phyloP scores from a whole-genome alignment of 2,888 invertebrate genomes.

The Pharmacophagus antenor region DNA sequence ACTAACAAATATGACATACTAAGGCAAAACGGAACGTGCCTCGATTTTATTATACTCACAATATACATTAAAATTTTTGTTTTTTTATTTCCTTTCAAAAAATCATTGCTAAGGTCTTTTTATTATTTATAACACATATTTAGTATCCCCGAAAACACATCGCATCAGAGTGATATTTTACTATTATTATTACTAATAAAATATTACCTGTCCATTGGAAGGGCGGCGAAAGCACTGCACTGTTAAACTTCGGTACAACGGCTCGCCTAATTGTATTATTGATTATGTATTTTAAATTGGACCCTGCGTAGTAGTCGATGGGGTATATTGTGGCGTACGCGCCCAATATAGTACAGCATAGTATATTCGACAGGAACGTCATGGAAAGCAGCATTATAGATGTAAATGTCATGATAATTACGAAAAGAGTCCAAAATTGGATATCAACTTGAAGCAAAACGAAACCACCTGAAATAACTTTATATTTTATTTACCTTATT shows the following conservation, averaged over 20 bases:
- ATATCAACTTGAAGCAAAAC: conserved; percentile 71
- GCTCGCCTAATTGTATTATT: conserved; percentile 84
- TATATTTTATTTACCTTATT: not conserved
- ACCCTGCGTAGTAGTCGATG: conserved; percentile 83
- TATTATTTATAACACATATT: too few relatives aligned
- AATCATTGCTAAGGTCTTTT: too few relatives aligned
- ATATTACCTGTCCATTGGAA: conserved; percentile 80
- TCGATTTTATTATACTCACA: too few relatives aligned
- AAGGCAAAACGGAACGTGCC: too few relatives aligned
- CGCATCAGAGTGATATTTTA: not conserved
- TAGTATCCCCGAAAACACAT: not conserved
- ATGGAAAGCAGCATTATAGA: conserved; percentile 72
- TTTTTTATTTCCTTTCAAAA: too few relatives aligned
- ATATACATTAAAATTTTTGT: too few relatives aligned
- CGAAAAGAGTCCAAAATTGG: conserved; percentile 84
- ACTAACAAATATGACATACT: too few relatives aligned
- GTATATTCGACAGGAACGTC: conserved; percentile 79
- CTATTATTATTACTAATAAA: not conserved
- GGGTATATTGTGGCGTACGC: conserved; percentile 82
- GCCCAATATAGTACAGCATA: conserved; percentile 84
- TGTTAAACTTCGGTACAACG: conserved; percentile 79
- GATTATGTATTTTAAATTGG: conserved; percentile 85
- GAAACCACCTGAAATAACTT: conserved; percentile 64
- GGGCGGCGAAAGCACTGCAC: conserved; percentile 81
- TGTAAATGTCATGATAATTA: conserved; percentile 70